Evolutionary conservation across 2,888 invertebrate species (phyloP).

Genomic region (Osmoderma eremita): DNA sequence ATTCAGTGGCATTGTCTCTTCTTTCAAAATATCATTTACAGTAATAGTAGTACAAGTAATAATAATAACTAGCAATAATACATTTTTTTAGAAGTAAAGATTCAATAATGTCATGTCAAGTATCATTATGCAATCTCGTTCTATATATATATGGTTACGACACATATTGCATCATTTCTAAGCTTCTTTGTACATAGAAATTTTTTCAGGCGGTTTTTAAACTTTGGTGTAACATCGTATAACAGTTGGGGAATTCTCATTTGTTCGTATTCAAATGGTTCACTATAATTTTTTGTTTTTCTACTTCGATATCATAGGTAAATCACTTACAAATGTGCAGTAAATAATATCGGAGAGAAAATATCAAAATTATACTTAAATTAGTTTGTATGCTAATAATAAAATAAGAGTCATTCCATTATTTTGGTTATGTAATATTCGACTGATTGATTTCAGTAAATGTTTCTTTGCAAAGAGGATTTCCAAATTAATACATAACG

Average conservation of each 20-base stretch:
- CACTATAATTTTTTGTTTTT: neutral
- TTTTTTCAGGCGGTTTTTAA: slow-evolving; percentile 53
- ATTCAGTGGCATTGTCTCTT: slow-evolving; percentile 21
- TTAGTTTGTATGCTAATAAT: too few relatives aligned
- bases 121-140: slow-evolving; percentile 41
- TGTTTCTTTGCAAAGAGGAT: too few relatives aligned
- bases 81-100: slow-evolving; percentile 57
- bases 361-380: too few relatives aligned
- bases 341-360: too few relatives aligned
- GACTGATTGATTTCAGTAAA: too few relatives aligned
- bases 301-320: too few relatives aligned
- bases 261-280: neutral
- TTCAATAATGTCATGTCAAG: slow-evolving; percentile 48
- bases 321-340: too few relatives aligned
- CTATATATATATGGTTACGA: slow-evolving; percentile 37
- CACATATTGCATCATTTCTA: slow-evolving; percentile 25
- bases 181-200: slow-evolving; percentile 55
- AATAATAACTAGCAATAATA: slow-evolving; percentile 39
- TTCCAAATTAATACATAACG: too few relatives aligned
- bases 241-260: slow-evolving; percentile 39
- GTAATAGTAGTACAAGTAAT: slow-evolving; percentile 29
- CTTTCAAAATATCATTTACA: slow-evolving; percentile 23
- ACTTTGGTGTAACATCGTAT: slow-evolving; percentile 56
- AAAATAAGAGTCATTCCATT: too few relatives aligned
- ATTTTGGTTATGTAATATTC: too few relatives aligned